Evolutionary conservation across 2,113 vertebrate genomes (phyloP), one percentile per base, ranked within the genome.

Genomic region (Sturnira hondurensis): DNA sequence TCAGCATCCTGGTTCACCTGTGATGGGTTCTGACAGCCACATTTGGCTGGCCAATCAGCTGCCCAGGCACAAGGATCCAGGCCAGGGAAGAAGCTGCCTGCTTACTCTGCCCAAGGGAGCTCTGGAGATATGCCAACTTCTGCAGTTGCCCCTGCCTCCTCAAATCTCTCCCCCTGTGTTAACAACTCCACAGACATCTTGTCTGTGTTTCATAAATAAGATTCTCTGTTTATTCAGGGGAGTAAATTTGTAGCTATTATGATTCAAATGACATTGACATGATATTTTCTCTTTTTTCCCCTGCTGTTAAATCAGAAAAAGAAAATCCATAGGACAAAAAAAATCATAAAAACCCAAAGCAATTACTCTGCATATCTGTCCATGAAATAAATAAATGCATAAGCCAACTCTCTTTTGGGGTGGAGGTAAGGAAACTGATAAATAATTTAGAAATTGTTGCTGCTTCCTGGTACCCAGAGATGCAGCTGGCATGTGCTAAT

Each of bases 231-330:
- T 98, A 98, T 98, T 98, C 98, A 98, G 96, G 96, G 97, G 97
- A 98, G 98, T 98, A 98, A 98, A 98, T 99, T 98, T 98, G 98
- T 98, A 98, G 98, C 98, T 98, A 98, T 98, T 98, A 98, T 98
- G 98, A 98, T 98, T 98, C 98, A 98, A 98, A 98, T 98, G 98
- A 98, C 98, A 97, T 96, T 98, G 98, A 98, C 98, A 98, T 98
- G 98, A 97, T 98, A 98, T 98, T 98, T 98, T 97, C 94, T 96
- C 86, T 97, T 90, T 96, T 97, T 92, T 41, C 24, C 56, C 76
- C 54, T 97, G 96, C 98, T 98, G 97, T 96, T 96, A 96, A 98
- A 97, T 98, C 98, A 94, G 96, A 89, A 95, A 97, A 97, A 97
- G 82, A 96, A 96, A 95, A 96, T 96, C 76, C 92, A 83, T 96